Conservation (phyloP, 2,113 vertebrate genomes). For the Narcine bancroftii region DNA sequence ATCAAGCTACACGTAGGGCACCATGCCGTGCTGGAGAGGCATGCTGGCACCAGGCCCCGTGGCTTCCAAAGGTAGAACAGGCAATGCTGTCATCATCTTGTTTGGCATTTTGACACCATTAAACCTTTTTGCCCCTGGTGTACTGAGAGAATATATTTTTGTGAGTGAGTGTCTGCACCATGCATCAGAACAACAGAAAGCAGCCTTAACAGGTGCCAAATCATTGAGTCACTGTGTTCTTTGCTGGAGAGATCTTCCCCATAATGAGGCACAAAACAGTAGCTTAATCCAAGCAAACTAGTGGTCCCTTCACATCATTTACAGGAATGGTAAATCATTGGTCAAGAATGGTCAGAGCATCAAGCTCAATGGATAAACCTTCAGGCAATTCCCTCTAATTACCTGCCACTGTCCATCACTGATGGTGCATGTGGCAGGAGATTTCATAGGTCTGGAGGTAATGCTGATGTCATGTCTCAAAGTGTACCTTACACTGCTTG, state of each 20-base stretch:
- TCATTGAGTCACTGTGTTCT: background rate
- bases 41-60: background rate
- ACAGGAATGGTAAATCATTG: background rate
- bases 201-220: background rate
- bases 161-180: background rate
- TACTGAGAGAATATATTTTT: background rate
- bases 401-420: background rate
- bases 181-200: background rate
- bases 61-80: background rate
- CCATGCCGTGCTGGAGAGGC: too few relatives aligned
- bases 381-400: background rate
- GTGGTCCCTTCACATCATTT: too few relatives aligned
- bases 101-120: conserved; percentile 7
- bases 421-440: background rate
- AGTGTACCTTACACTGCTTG: background rate
- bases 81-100: conserved; percentile 5
- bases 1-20: background rate
- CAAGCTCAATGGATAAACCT: background rate
- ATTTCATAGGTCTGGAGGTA: background rate
- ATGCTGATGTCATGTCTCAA: background rate
- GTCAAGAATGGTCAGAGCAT: background rate
- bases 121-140: background rate
- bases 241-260: background rate
- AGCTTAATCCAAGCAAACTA: conserved; percentile 15
- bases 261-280: background rate